phyloP scores from a whole-genome alignment of 2,797 vertebrate species.

The Argya squamiceps region DNA sequence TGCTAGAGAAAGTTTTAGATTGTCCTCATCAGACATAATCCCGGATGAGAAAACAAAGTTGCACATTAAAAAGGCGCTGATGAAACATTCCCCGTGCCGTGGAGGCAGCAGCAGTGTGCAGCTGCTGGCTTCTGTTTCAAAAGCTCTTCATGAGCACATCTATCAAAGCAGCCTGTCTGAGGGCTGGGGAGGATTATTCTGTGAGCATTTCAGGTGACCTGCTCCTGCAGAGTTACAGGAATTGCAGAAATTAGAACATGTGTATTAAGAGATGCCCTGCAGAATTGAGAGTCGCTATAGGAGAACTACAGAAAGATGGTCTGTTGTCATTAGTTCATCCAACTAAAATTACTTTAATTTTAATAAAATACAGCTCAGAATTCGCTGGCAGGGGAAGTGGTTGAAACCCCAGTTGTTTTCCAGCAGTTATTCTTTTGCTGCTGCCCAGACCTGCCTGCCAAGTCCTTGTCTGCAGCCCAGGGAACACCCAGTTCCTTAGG shows the following conservation, averaged over 20 bases:
- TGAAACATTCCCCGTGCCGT: neutral
- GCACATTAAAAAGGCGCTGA: neutral
- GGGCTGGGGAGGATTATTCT: neutral
- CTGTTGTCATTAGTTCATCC: neutral
- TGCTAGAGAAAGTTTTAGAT: neutral
- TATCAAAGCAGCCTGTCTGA: constrained; percentile 7
- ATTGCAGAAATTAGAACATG: neutral
- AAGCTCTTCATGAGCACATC: neutral
- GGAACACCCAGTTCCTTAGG: neutral
- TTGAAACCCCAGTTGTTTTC: neutral
- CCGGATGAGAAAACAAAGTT: constrained; percentile 17
- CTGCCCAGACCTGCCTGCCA: neutral
- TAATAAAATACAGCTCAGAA: neutral
- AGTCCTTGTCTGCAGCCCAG: neutral
- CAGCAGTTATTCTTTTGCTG: neutral
- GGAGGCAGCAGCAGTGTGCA: neutral
- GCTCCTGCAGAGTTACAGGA: neutral
- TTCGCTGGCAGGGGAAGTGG: neutral
- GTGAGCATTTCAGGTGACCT: neutral
- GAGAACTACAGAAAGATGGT: neutral
- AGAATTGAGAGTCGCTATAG: neutral
- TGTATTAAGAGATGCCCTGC: neutral
- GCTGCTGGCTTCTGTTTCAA: constrained; percentile 9
- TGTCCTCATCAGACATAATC: neutral
- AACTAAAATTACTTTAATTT: neutral